Base-by-base conservation (phyloP, 2,888 invertebrate species). In the Cyclophora albipunctata region DNA sequence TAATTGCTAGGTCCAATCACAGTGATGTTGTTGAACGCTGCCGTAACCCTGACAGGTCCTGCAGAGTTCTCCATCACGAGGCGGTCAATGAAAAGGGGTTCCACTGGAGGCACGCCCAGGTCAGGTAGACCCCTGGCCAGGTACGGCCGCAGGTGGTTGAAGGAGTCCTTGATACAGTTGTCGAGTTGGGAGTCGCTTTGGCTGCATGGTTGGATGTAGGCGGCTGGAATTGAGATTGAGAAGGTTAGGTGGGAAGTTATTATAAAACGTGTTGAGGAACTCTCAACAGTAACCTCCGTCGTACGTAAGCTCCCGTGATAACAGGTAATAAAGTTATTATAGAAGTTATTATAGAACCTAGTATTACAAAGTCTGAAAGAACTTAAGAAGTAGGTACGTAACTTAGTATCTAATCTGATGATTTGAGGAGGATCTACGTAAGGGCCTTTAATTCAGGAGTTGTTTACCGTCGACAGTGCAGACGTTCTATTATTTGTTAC, bases 61-160 rank as follows among this genome's bases (percentile, higher is more conserved):
- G 93, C 92, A 0, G 93, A 92, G 72, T 95, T 95, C 73, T 94
- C 93, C 91, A 95, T 95, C 45, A 92, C 90, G 58, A 95, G 85
- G 52, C 91, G 90, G 45, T 93, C 92, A 51, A 95, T 93, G 51
- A 84, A 79, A 59, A 95, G 79, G 0, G 95, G 95, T 65, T 95
- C 95, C 60, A 95, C 92, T 0, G 94, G 91, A 0, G 94, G 94
- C 3, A 95, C 91, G 7, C 92, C 90, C 47, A 95, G 81, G 60
- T 95, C 95, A 0, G 91, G 84, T 5, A 95, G 90, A 46, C 95
- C 95, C 60, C 85, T 81, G 4, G 92, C 89, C 56, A 94, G 82
- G 73, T 93, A 94, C 3, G 94, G 92, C 54, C 92, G 89, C 34
- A 94, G 81, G 71, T 94, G 94, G 71, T 93, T 93, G 82, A 94